A percentile compares a stretch with the other conserved stretches of the same genome.
phyloP scores from a whole-genome alignment of 64 coral and sea anemone species.

The Anthopleura sola region DNA sequence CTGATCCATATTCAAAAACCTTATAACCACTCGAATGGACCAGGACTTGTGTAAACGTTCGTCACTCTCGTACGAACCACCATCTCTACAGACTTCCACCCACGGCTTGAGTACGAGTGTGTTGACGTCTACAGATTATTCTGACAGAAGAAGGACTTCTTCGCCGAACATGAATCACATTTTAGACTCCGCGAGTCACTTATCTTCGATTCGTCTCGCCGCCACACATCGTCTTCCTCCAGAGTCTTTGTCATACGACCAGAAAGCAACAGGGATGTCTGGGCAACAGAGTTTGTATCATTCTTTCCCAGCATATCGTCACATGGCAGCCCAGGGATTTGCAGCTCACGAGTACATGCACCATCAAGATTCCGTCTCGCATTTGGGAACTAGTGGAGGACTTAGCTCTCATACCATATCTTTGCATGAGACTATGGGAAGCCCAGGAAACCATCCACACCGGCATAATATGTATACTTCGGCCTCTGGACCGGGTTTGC shows the following conservation, averaged over 20 bases:
- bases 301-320: constrained; percentile 93
- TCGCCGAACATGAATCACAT: constrained; percentile 88
- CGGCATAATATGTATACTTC: constrained; percentile 84
- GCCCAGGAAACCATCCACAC: constrained; percentile 76
- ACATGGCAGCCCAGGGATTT: constrained; percentile 76
- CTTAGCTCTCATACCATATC: constrained; percentile 77
- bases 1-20: constrained; percentile 94
- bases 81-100: constrained; percentile 42
- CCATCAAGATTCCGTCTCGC: constrained; percentile 70
- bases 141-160: constrained; percentile 64
- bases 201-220: constrained; percentile 79
- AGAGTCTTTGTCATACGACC: constrained; percentile 79
- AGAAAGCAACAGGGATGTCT: constrained; percentile 86
- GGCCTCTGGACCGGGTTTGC: constrained; percentile 62
- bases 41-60: constrained; percentile 67
- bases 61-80: constrained; percentile 63
- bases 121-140: constrained; percentile 8
- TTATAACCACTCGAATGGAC: constrained; percentile 80
- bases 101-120: constrained; percentile 26
- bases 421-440: constrained; percentile 75
- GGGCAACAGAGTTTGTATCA: constrained; percentile 90
- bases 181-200: constrained; percentile 74
- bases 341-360: constrained; percentile 84
- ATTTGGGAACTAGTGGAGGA: constrained; percentile 64
- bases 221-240: constrained; percentile 69